Percentiles rank a stretch among this genome's conserved stretches.
Conservation (phyloP, 2,888 invertebrate genomes). For the Tetragnatha montana region DNA sequence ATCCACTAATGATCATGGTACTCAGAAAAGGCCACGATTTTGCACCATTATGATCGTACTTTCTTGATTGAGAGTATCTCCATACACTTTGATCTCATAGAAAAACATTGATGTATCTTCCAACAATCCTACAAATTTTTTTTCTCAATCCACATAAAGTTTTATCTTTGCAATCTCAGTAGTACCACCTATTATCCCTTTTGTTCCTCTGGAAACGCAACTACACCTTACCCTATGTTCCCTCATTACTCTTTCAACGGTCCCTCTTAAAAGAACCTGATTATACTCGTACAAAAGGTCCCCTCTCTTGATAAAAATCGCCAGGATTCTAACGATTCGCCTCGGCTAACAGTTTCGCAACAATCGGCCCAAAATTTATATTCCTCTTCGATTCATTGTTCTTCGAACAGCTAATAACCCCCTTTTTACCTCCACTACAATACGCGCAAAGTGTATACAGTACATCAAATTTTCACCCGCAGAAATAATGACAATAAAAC, state of each 20-base stretch:
- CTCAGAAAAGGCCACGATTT: no score
- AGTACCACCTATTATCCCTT: neutral
- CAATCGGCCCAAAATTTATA: slow-evolving; percentile 40
- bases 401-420: slow-evolving; percentile 37
- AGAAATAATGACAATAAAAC: slow-evolving; percentile 62
- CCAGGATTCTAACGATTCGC: slow-evolving; percentile 23
- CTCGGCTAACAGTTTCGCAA: slow-evolving; percentile 45
- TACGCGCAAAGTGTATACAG: slow-evolving; percentile 61
- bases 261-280: slow-evolving; percentile 39
- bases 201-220: slow-evolving; percentile 1
- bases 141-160: neutral
- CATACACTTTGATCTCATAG: no score
- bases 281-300: slow-evolving; percentile 27
- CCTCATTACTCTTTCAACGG: slow-evolving; percentile 45
- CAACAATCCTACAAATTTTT: neutral
- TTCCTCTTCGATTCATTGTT: slow-evolving; percentile 48
- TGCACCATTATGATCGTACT: no score
- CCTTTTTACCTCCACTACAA: slow-evolving; percentile 16
- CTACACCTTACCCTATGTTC: neutral
- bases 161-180: neutral
- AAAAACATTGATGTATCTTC: neutral
- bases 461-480: slow-evolving; percentile 56
- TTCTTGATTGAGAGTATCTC: no score
- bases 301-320: slow-evolving; percentile 58
- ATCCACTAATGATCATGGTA: no score